Percentiles rank a stretch among this genome's conserved stretches.
phyloP scores from a whole-genome alignment of 2,888 invertebrate genomes.

The Hirtodrosophila trivittata region DNA sequence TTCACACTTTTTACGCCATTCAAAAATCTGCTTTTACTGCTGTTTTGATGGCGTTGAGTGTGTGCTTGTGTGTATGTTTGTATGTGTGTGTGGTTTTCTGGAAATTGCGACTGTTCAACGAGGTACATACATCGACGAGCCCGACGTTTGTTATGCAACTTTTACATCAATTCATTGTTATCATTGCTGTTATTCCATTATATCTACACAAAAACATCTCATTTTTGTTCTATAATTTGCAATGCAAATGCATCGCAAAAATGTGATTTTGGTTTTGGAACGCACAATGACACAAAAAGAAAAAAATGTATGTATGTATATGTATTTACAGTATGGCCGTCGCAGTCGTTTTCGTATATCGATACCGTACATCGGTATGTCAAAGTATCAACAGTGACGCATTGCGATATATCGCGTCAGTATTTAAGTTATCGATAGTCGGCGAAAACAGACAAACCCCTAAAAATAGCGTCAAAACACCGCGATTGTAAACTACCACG shows the following conservation, averaged over 20 bases:
- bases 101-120: constrained; percentile 68
- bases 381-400: constrained; percentile 21
- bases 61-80: constrained; percentile 21
- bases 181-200: constrained; percentile 48
- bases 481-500: too few species aligned
- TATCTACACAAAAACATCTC: constrained; percentile 57
- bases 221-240: constrained; percentile 57
- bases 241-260: constrained; percentile 67
- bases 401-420: neutral
- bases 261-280: constrained; percentile 66
- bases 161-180: constrained; percentile 67
- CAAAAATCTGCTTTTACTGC: constrained; percentile 43
- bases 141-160: constrained; percentile 73
- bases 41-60: constrained; percentile 59
- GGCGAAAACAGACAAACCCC: too few species aligned
- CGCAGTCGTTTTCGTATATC: constrained; percentile 42
- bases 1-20: constrained; percentile 61
- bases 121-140: constrained; percentile 59
- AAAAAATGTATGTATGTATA: constrained; percentile 68
- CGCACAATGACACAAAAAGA: constrained; percentile 74
- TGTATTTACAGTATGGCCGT: constrained; percentile 63
- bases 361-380: constrained; percentile 34
- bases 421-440: constrained; percentile 9
- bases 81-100: constrained; percentile 68
- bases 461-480: too few species aligned